A percentile compares a stretch with the other conserved stretches of the same genome.
Evolutionary conservation across 2,113 vertebrate species (phyloP).

Genomic region (Echinops telfairi): DNA sequence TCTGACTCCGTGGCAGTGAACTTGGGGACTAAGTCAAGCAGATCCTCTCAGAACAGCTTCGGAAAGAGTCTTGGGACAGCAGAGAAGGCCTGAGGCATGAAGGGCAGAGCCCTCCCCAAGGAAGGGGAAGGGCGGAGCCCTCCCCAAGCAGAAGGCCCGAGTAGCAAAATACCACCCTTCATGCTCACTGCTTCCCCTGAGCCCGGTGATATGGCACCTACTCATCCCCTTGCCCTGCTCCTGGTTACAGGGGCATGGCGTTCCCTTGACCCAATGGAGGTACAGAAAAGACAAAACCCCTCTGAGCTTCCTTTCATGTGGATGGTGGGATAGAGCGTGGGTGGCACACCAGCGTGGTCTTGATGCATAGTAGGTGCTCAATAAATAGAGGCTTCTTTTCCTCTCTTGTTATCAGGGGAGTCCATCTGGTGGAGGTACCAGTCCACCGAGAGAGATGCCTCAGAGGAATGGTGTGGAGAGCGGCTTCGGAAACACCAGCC

Average conservation of each 20-base stretch:
- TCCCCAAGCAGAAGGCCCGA: no score
- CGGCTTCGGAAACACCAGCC: not conserved
- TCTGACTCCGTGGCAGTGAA: no score
- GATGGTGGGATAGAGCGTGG: rapidly evolving
- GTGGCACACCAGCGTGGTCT: not conserved
- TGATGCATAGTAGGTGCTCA: not conserved
- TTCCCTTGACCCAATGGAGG: not conserved
- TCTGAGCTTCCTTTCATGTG: not conserved
- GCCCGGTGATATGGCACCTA: no score
- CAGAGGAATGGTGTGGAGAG: not conserved
- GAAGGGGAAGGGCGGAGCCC: no score
- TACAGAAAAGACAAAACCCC: not conserved
- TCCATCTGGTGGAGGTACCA: not conserved
- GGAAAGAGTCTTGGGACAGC: no score
- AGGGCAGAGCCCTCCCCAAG: no score
- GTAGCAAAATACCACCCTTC: not conserved
- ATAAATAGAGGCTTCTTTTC: not conserved
- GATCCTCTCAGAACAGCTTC: no score
- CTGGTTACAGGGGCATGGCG: not conserved
- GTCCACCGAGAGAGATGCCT: not conserved
- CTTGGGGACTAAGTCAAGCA: no score
- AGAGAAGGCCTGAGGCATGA: no score
- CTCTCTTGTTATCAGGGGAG: not conserved
- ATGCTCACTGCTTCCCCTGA: not conserved
- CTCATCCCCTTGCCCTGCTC: not conserved